phyloP scores from a whole-genome alignment of 2,797 vertebrate species.

The Falco rusticolus region DNA sequence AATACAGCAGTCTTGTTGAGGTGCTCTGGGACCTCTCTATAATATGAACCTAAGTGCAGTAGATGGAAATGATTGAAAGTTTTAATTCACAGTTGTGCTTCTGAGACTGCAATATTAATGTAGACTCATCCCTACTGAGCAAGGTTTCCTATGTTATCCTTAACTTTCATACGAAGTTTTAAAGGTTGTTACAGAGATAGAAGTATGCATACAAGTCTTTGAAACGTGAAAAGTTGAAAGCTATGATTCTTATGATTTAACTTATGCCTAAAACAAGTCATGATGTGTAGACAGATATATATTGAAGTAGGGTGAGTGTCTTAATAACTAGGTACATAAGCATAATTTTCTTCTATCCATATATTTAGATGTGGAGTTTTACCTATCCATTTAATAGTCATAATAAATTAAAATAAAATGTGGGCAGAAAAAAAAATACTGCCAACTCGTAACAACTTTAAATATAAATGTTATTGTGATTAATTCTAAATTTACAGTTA shows the following conservation, averaged over 20 bases:
- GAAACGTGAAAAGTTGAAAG: background rate
- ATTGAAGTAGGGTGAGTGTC: background rate
- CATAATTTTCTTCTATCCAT: background rate
- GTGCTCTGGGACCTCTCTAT: background rate
- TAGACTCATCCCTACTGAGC: background rate
- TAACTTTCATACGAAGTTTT: background rate
- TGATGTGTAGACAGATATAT: background rate
- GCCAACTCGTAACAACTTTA: background rate
- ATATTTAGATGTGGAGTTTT: background rate
- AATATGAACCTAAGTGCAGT: background rate
- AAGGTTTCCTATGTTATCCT: background rate
- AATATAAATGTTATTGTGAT: background rate
- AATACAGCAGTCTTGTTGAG: background rate
- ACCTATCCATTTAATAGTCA: background rate
- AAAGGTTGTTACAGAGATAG: background rate
- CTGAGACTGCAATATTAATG: background rate
- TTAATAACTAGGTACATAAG: background rate
- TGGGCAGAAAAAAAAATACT: background rate
- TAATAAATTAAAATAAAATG: background rate
- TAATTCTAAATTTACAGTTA: background rate
- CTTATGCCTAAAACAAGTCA: background rate
- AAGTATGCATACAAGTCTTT: background rate
- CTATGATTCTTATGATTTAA: background rate
- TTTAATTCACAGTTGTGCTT: background rate
- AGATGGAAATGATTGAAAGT: background rate